These are phyloP conservation scores for Papilio demoleus DNA, from an alignment of 2,888 invertebrate genomes.

Conservation along the genomic window DNA sequence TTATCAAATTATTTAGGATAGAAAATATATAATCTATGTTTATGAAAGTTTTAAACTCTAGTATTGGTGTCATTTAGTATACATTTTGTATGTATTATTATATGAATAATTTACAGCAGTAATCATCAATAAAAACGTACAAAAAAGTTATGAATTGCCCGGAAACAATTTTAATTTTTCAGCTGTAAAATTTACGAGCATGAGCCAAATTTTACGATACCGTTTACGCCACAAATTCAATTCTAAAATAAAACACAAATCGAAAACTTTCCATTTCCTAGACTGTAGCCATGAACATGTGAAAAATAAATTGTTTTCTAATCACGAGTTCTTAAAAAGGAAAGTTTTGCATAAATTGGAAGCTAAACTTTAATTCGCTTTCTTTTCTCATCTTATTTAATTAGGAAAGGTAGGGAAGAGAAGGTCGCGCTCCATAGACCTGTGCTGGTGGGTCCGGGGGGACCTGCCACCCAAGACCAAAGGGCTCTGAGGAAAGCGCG, in stretches of 20 bases:
- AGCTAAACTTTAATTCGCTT: no score
- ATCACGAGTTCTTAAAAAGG: no score
- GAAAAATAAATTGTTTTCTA: neutral
- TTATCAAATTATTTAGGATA: no score
- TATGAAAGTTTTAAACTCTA: neutral
- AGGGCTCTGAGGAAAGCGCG: no score
- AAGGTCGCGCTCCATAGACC: no score
- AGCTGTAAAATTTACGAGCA: constrained; percentile 29
- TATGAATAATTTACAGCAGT: neutral
- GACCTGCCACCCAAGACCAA: no score
- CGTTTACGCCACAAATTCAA: constrained; percentile 21
- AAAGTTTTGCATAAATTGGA: no score
- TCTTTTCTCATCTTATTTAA: no score
- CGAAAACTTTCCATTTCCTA: constrained; percentile 16
- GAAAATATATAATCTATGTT: no score
- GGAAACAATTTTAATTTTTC: constrained; percentile 28
- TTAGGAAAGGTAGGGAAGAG: no score
- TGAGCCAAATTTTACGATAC: constrained; percentile 29
- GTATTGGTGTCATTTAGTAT: no score
- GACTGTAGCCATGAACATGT: neutral
- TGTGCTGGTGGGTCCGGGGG: no score
- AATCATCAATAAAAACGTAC: neutral
- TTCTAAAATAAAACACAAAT: constrained; percentile 33
- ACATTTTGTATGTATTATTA: neutral
- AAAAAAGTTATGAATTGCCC: neutral